Evolutionary conservation across 2,888 invertebrate genomes (phyloP).

Genomic region (Zaprionus lineosus): DNA sequence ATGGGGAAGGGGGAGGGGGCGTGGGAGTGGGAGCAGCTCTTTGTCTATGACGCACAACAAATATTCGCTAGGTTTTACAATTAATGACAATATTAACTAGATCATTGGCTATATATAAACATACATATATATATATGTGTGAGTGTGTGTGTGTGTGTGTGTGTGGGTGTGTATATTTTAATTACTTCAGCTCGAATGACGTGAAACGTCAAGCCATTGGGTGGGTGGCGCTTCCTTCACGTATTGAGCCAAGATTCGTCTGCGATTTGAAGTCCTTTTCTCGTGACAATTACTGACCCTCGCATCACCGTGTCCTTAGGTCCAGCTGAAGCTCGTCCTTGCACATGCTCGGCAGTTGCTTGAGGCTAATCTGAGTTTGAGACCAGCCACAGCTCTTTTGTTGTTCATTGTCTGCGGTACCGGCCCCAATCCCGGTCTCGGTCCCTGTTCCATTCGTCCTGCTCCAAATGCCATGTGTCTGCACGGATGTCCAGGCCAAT

Average conservation of each 20-base stretch:
- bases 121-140: constrained; percentile 10
- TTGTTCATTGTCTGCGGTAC: no score
- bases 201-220: no score
- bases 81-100: constrained; percentile 44
- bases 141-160: no score
- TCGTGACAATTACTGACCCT: constrained; percentile 8
- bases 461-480: neutral
- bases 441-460: constrained; percentile 8
- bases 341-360: neutral
- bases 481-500: constrained; percentile 34
- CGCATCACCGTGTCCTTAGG: constrained; percentile 49
- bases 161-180: no score
- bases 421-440: no score
- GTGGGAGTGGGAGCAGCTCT: constrained; percentile 19
- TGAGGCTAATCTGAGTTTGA: neutral
- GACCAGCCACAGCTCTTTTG: constrained; percentile 1
- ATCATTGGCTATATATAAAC: constrained; percentile 45
- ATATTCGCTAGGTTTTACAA: constrained; percentile 42
- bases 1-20: neutral
- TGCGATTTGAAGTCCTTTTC: constrained; percentile 49
- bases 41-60: constrained; percentile 54
- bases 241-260: no score
- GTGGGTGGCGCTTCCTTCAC: no score
- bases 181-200: no score
- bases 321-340: neutral